Base-by-base conservation (phyloP, 2,113 vertebrate species). In the Trichechus manatus region DNA sequence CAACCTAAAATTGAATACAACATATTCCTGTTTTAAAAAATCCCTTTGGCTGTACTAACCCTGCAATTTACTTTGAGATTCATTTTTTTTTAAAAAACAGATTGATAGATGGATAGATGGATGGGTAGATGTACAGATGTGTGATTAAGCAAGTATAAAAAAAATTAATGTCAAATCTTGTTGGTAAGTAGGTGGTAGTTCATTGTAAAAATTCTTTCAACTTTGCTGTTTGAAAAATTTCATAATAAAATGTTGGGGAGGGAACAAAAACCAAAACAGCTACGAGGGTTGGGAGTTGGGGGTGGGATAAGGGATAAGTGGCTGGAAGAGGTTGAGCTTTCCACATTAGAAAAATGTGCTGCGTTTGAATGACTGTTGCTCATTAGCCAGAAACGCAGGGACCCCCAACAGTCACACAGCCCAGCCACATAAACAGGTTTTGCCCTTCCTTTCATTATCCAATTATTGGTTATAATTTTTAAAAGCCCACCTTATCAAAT, bases 401-500 rank as follows among this genome's bases (percentile, higher is more conserved):
- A 87, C 81, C 93, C 64, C 91, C 89, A 77, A 39, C 20, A 77
- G 80, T 61, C 53, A 47, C 70, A 75, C 78, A 84, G 85, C 47
- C 59, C 78, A 79, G 83, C 63, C 84, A 64, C 75, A 92, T 88
- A 92, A 97, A 96, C 81, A 95, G 53, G 66, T 81, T 92, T 91
- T 92, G 20, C 39, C 44, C 66, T 90, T 36, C 93, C 93, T 82
- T 91, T 87, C 50, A 94, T 96, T 97, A 92, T 85, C 85, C 95
- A 92, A 81, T 93, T 94, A 95, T 44, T 90, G 72, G 70, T 82
- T 94, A 70, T 47, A 94, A 91, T 39, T 74, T 89, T 79, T 96
- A 81, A 94, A 94, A 96, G 70, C 36, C 82, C 22, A 64, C 64
- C 77, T 91, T 96, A 97, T 94, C 93, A 93, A 88, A 86, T 96